These are phyloP conservation scores for Naso thynnoides DNA, from an alignment of 2,797 vertebrate species.

Conservation along the genomic window DNA sequence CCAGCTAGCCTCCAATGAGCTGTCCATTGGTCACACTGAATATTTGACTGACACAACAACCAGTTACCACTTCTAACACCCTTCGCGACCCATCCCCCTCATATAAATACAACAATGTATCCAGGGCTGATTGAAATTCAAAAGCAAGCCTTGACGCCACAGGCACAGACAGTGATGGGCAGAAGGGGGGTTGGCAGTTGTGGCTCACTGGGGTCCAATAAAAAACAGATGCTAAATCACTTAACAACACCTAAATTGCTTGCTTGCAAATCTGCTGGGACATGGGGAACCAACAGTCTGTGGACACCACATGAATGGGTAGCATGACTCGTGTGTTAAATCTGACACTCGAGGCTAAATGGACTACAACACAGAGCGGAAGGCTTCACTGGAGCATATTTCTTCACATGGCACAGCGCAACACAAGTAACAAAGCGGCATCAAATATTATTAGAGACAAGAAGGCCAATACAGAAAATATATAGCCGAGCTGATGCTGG, in stretches of 20 bases:
- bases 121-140: conserved; percentile 85
- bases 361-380: conserved; percentile 25
- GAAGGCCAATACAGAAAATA: conserved; percentile 22
- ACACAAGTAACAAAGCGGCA: conserved; percentile 11
- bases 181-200: conserved; percentile 51
- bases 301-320: conserved; percentile 23
- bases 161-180: conserved; percentile 66
- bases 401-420: conserved; percentile 9
- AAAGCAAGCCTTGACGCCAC: conserved; percentile 68
- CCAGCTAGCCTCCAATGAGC: conserved; percentile 74
- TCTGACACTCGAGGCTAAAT: conserved; percentile 15
- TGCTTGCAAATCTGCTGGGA: conserved; percentile 70
- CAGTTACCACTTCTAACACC: conserved; percentile 48
- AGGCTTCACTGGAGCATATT: conserved; percentile 6
- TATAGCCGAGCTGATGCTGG: conserved; percentile 22
- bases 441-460: conserved; percentile 25
- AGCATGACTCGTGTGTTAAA: background rate
- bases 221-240: conserved; percentile 83
- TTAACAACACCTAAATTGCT: conserved; percentile 82
- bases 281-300: conserved; percentile 27
- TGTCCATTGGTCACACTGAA: conserved; percentile 77
- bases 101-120: conserved; percentile 76
- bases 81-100: conserved; percentile 64
- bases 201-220: conserved; percentile 78
- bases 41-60: conserved; percentile 72